Percentiles rank a stretch among this genome's conserved stretches.
Evolutionary conservation across 2,797 vertebrate genomes (phyloP).

Genomic region (Neosilurus hyrtlii): DNA sequence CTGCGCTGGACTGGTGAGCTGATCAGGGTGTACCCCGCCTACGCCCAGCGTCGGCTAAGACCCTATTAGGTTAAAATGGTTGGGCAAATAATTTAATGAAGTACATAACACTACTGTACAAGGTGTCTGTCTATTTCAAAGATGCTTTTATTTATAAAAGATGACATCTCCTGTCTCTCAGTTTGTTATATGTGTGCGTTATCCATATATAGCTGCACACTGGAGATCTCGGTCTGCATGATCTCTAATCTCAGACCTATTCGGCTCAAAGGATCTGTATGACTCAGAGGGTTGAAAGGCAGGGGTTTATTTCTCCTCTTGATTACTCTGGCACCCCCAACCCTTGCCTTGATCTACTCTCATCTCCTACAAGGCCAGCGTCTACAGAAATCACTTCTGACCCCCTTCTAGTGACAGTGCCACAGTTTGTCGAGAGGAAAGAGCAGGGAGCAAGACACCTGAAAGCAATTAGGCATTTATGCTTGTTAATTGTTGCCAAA

Average conservation of each 20-base stretch:
- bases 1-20: no score
- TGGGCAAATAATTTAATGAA: no score
- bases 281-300: constrained; percentile 41
- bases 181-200: not conserved
- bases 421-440: constrained; percentile 61
- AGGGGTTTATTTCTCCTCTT: constrained; percentile 75
- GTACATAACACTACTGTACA: not conserved
- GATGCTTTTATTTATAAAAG: constrained; percentile 46
- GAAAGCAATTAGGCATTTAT: constrained; percentile 81
- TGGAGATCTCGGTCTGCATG: constrained; percentile 80
- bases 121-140: not conserved
- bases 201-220: constrained; percentile 73
- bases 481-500: constrained; percentile 88
- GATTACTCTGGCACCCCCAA: constrained; percentile 81
- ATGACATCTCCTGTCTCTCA: not conserved
- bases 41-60: no score
- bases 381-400: constrained; percentile 88
- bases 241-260: constrained; percentile 86
- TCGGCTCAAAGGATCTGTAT: constrained; percentile 72
- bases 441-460: constrained; percentile 77
- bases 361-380: constrained; percentile 55
- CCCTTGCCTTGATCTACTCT: constrained; percentile 67
- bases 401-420: constrained; percentile 80
- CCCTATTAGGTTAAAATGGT: no score
- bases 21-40: no score